Percentiles rank a stretch among this genome's conserved stretches.
phyloP scores from a whole-genome alignment of 2,113 vertebrate genomes.

The Geococcyx californianus region DNA sequence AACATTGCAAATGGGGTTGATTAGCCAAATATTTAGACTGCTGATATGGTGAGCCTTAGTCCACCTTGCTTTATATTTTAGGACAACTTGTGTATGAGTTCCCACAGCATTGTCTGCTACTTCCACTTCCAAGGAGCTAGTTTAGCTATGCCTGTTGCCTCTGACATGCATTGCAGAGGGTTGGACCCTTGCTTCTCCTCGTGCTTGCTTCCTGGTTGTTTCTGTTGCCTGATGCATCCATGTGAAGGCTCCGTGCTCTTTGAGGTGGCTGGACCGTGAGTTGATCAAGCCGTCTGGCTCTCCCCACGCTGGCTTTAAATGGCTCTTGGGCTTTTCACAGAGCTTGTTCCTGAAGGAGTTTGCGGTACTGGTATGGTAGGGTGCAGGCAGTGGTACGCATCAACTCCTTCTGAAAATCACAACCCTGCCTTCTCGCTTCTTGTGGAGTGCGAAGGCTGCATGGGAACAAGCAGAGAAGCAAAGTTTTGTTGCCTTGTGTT shows the following conservation, averaged over 20 bases:
- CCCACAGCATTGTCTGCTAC: background rate
- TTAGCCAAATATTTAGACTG: background rate
- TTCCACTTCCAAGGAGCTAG: background rate
- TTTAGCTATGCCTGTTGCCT: rapidly evolving
- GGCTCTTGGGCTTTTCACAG: background rate
- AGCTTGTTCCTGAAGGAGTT: background rate
- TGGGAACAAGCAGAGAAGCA: background rate
- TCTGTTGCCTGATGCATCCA: background rate
- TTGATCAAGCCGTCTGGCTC: background rate
- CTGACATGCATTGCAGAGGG: background rate
- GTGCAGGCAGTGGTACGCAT: background rate
- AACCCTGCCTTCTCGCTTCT: background rate
- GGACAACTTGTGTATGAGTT: background rate
- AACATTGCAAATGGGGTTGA: background rate
- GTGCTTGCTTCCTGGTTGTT: background rate
- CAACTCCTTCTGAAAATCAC: background rate
- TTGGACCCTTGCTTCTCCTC: background rate
- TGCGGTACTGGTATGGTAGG: background rate
- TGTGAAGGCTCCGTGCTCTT: background rate
- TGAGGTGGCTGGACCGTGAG: rapidly evolving
- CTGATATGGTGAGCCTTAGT: background rate
- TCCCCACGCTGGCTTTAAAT: background rate
- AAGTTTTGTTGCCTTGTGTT: background rate
- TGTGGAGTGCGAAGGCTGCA: background rate
- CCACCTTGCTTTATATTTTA: background rate